These are phyloP conservation scores for Zaprionus davidi DNA, from an alignment of 1,140 invertebrate species.

Conservation along the genomic window DNA sequence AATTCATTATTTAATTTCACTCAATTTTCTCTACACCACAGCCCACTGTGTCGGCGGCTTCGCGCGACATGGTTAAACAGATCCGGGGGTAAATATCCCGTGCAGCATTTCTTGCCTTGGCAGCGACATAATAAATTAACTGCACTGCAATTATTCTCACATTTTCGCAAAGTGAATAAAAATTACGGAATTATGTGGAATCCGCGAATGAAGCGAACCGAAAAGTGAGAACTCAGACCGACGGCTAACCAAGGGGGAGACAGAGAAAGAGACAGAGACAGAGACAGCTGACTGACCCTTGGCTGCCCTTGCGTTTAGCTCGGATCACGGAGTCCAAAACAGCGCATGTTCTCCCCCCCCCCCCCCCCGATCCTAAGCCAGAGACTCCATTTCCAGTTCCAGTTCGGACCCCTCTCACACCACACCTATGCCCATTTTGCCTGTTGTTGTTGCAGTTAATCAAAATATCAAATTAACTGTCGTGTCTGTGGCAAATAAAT, in stretches of 20 bases:
- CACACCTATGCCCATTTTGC: conserved; percentile 3
- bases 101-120: conserved; percentile 59
- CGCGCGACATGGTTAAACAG: conserved; percentile 25
- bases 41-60: conserved; percentile 24
- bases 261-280: background rate
- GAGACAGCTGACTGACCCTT: conserved; percentile 56
- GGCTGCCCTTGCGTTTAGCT: conserved; percentile 18
- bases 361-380: background rate
- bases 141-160: conserved; percentile 77
- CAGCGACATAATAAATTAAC: conserved; percentile 81
- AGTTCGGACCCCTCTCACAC: background rate
- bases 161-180: conserved; percentile 80
- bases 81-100: conserved; percentile 37
- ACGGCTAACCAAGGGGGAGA: conserved; percentile 38
- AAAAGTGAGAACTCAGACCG: conserved; percentile 38
- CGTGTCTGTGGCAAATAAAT: conserved; percentile 83
- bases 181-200: conserved; percentile 68
- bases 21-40: background rate
- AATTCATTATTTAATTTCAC: no score
- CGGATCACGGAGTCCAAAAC: background rate
- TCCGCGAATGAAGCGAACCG: conserved; percentile 26
- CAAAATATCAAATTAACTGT: conserved; percentile 84
- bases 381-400: conserved; percentile 11
- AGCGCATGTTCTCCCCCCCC: conserved; percentile 15
- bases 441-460: conserved; percentile 73